Conservation (phyloP, 1,140 invertebrate species). For the Drosophila ficusphila region DNA sequence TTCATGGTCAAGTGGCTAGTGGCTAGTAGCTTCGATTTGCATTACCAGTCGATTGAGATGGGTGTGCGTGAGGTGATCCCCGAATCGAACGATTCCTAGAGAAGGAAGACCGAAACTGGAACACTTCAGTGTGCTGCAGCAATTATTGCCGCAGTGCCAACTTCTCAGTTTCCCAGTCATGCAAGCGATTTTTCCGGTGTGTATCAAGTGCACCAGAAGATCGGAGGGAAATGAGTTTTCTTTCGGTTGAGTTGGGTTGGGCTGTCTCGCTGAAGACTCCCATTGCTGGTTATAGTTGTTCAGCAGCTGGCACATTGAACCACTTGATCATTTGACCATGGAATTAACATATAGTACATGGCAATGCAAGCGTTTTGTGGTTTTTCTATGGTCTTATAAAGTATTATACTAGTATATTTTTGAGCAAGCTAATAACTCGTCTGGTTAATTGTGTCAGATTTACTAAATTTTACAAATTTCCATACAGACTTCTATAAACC, state of each 20-base stretch:
- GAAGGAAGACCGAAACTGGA: constrained; percentile 64
- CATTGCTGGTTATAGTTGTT: neutral
- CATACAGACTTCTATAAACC: no score
- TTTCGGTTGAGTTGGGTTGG: constrained; percentile 4
- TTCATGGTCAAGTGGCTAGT: constrained; percentile 50
- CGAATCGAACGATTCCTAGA: constrained; percentile 36
- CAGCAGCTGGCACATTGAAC: constrained; percentile 63
- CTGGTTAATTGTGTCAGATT: no score
- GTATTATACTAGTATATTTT: no score
- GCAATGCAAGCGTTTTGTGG: constrained; percentile 21
- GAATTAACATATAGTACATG: constrained; percentile 62
- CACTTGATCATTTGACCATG: constrained; percentile 75
- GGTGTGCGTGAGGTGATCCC: constrained; percentile 63
- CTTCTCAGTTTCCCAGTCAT: constrained; percentile 44
- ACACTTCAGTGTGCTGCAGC: constrained; percentile 42
- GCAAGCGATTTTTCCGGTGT: constrained; percentile 57
- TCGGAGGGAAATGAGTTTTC: constrained; percentile 21
- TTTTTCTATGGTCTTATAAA: constrained; percentile 27
- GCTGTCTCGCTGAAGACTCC: constrained; percentile 18
- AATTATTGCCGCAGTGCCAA: constrained; percentile 43
- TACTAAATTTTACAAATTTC: no score
- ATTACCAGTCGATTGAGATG: constrained; percentile 61
- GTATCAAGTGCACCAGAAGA: constrained; percentile 4
- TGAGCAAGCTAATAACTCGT: no score
- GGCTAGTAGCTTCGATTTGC: constrained; percentile 65